Evolutionary conservation across 2,113 vertebrate genomes (phyloP), one percentile per base, ranked within the genome.

Genomic region (Junco hyemalis): DNA sequence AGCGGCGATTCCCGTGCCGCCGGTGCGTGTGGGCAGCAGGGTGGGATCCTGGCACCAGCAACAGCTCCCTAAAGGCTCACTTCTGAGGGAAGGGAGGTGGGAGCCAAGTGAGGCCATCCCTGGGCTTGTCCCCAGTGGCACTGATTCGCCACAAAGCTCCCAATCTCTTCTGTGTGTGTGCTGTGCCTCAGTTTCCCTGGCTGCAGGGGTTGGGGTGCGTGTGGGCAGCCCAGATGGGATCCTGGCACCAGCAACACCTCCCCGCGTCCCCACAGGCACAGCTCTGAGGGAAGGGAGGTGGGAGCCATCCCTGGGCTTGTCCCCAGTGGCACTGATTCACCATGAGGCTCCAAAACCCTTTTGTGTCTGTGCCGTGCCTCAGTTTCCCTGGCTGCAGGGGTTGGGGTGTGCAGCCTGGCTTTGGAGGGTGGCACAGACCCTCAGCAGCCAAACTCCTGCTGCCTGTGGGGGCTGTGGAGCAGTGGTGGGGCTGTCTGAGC

Each of bases 161-260:
- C 12, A 31, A 85, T 6, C 11, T 2, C 4, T 12, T 17, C 53
- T 0, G 3, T 0, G 5, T 16, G 12, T 6, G 2, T 15, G 9
- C 26, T 0, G 2, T 82, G 85, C 95, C 90, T 94, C 95, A 22
- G 90, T 92, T 95, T 95, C 81, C 15, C 53, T 45, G 44, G 44
- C 44, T 45, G 44, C 44, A 45, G 44, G 44, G 44, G 3, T 45
- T 45, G 44, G 44, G 44, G 65, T 5, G 71, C 2, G 1, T 0
- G 61, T 79, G 92, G 92, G 94, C 64, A 24, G 47, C 84, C 26
- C 5, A 1, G 28, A 53, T 78, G 70, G 80, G 88, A 42, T 9
- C n/a, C 48, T 53, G 7, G 44, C 11, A 3, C 85, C 74, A 42
- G 40, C 40, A 90, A 61, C 84, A 57, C 20, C 87, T 64, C 22